Base-by-base conservation (phyloP, 1,140 invertebrate species). In the Atta texana region DNA sequence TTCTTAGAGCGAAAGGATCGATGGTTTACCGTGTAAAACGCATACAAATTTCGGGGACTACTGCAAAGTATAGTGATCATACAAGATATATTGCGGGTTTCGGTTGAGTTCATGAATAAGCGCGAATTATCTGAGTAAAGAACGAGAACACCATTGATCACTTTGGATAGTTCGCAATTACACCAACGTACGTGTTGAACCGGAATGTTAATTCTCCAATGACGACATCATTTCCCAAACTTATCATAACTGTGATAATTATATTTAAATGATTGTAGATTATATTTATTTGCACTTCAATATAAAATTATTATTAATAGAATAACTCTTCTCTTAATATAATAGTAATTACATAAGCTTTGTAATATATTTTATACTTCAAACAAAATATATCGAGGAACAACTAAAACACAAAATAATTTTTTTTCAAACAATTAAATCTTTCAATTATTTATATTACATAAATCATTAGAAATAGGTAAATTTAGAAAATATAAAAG, bases 91-190 rank as follows among this genome's bases (percentile, higher is more conserved):
- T 61, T 66, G 80, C 39, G 21, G 80, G 53, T 74, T 72, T 75
- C 69, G 80, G 28, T 31, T n/a, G 69, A 75, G 55, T 75, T 84
- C 69, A 57, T 61, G 80, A 84, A 84, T 84, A 84, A 84, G 69
- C 55, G 69, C 55, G n/a, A 82, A 82, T 82, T 82, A 82, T 18
- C 80, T 68, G 8, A 55, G 55, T 51, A 28, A 84, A 74, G 69
- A 75, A 84, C 55, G 55, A 75, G 39, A 75, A 49, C 18, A 18
- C 55, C 53, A 84, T 84, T 75, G 69, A 74, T 84, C 80, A 84
- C 14, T 28, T 75, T 34, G 80, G 80, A 72, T 82, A 59, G 80
- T 21, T 28, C 39, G 80, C 69, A 74, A 82, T 82, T 74, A 74
- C 61, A 59, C 64, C 34, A 21, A 21, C 24, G 80, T 59, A 34